phyloP scores from a whole-genome alignment of 1,140 invertebrate species.

The Drosophila kepulauana region DNA sequence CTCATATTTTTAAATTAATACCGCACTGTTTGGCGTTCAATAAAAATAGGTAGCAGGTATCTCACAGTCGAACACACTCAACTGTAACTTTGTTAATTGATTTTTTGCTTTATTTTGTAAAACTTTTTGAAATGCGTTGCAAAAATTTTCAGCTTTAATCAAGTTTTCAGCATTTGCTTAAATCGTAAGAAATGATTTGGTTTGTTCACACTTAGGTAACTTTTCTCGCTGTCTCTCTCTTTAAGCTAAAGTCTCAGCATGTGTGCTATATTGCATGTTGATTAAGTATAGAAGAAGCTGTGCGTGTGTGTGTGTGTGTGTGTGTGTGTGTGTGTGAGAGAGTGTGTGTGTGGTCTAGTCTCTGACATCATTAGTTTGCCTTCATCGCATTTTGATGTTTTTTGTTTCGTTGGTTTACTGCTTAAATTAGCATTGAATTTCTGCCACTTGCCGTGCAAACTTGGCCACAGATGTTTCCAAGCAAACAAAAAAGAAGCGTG shows the following conservation, averaged over 20 bases:
- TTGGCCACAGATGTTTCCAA: constrained; percentile 4
- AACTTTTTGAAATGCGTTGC: too few relatives aligned
- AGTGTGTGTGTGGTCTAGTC: background rate
- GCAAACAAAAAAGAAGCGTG: background rate
- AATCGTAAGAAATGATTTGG: too few relatives aligned
- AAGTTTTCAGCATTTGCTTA: too few relatives aligned
- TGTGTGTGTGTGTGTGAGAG: background rate
- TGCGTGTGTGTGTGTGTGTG: background rate
- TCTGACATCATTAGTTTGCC: constrained; percentile 15
- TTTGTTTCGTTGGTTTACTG: background rate
- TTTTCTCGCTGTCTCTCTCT: background rate
- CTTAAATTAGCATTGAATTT: constrained; percentile 19
- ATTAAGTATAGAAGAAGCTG: background rate
- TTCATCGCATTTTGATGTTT: background rate
- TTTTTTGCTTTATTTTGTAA: too few relatives aligned
- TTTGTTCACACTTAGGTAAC: too few relatives aligned
- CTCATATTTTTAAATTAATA: too few relatives aligned
- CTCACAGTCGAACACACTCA: too few relatives aligned
- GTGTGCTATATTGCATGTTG: background rate
- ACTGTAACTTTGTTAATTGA: too few relatives aligned
- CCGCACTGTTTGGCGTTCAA: too few relatives aligned
- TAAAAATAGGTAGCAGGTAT: too few relatives aligned
- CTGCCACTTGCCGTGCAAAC: background rate
- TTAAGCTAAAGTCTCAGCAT: background rate
- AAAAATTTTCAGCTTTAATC: too few relatives aligned